Evolutionary conservation across 2,113 vertebrate species (phyloP).

Genomic region (Hepsetus odoe): DNA sequence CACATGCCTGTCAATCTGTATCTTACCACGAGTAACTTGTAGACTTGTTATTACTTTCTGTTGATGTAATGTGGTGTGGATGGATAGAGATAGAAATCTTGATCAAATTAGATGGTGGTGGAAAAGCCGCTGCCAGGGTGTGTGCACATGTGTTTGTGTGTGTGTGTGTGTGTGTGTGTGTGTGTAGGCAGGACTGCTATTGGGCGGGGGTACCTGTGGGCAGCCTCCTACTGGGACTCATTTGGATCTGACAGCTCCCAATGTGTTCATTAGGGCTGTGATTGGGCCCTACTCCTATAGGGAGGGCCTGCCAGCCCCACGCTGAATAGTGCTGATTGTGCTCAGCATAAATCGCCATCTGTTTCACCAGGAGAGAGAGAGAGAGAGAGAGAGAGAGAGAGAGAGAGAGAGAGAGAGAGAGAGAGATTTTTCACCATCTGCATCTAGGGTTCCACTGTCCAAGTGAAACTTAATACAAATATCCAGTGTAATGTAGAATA

Average conservation of each 20-base stretch:
- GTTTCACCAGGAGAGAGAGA: slow-evolving; percentile 76
- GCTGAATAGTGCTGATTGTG: slow-evolving; percentile 90
- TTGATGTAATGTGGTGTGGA: slow-evolving; percentile 73
- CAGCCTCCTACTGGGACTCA: slow-evolving; percentile 90
- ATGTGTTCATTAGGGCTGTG: slow-evolving; percentile 85
- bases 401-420: slow-evolving; percentile 50
- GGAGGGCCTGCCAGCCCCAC: slow-evolving; percentile 86
- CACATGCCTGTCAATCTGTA: slow-evolving; percentile 68
- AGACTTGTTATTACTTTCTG: slow-evolving; percentile 60
- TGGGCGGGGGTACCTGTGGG: slow-evolving; percentile 83
- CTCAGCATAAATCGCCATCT: slow-evolving; percentile 92
- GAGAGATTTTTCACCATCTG: slow-evolving; percentile 64
- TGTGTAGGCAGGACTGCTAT: slow-evolving; percentile 55
- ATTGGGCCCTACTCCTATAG: slow-evolving; percentile 90
- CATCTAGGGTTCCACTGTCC: slow-evolving; percentile 56
- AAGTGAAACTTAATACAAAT: background rate
- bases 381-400: slow-evolving; percentile 55
- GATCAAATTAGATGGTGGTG: slow-evolving; percentile 75
- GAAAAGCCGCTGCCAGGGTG: slow-evolving; percentile 46
- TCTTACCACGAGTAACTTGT: slow-evolving; percentile 67
- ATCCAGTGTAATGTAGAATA: slow-evolving; percentile 23
- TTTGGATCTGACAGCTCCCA: slow-evolving; percentile 91
- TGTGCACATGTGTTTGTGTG: background rate
- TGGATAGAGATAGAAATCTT: slow-evolving; percentile 72
- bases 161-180: slow-evolving; percentile 31